Evolutionary conservation across 2,888 invertebrate species (phyloP), one percentile per base, ranked within the genome.

Genomic region (Diarsia mendica): DNA sequence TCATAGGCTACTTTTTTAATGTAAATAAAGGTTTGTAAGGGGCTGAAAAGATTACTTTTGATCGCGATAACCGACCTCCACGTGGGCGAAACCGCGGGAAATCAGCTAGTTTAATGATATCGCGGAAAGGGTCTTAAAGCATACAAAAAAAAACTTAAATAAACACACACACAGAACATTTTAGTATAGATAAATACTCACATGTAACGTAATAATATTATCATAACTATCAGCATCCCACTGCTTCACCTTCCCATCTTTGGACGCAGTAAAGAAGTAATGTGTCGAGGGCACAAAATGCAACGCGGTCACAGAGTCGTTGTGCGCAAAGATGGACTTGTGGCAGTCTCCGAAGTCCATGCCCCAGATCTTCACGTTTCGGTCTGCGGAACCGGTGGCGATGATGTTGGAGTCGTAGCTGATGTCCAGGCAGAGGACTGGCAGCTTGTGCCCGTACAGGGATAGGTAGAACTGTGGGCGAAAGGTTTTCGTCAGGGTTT

Each of bases 261-360:
- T 99, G 0, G 99, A 98, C 39, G 98, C 98, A 0, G 99, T 98
- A 93, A 99, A 99, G 92, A 99, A 98, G 92, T 99, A 97, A 93
- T 99, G 99, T 6, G 99, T 99, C 86, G 97, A 97, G 0, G 99
- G 98, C 33, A 99, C 97, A 92, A 99, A 99, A 89, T 98, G 97
- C 51, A 99, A 92, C 51, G 98, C 97, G 77, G 99, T 99, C 15
- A 99, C 98, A 0, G 99, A 98, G 93, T 99, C 99, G 89, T 99
- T 99, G 93, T 99, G 99, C 0, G 99, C 99, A 93, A 99, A 99
- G 86, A 99, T 97, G 0, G 99, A 99, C 90, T 97, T 98, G 95
- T 99, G 99, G 88, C 99, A 99, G 93, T 99, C 99, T n/a, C 99
- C 99, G 93, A 99, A 99, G 95, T 99, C 99, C 95, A 99, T 97